Evolutionary conservation across 2,797 vertebrate genomes (phyloP).

Genomic region (Sebastes paucispinis): DNA sequence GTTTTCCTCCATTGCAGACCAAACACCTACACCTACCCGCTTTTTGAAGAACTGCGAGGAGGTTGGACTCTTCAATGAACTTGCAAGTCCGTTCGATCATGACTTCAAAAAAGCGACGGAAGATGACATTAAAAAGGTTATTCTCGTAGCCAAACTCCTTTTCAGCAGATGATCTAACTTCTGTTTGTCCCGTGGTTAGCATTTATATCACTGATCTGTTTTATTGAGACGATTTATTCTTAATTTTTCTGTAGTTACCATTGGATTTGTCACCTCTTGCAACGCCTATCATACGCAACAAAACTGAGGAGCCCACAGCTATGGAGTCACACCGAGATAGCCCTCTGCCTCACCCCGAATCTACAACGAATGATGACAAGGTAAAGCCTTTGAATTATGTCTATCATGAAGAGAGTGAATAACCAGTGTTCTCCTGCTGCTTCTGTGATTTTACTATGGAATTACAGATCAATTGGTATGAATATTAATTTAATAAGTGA

Average conservation of each 20-base stretch:
- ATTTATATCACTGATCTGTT: neutral
- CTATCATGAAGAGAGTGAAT: neutral
- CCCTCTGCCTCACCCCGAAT: slow-evolving; percentile 97
- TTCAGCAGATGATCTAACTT: neutral
- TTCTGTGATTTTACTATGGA: slow-evolving; percentile 9
- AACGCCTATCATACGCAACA: slow-evolving; percentile 95
- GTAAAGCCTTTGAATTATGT: slow-evolving; percentile 67
- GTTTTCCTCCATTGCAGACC: slow-evolving; percentile 85
- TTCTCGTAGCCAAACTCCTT: neutral
- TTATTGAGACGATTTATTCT: neutral
- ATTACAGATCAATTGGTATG: slow-evolving; percentile 5
- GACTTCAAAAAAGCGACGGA: slow-evolving; percentile 98
- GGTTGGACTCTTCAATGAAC: slow-evolving; percentile 98
- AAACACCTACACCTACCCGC: slow-evolving; percentile 99
- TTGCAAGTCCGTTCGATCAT: slow-evolving; percentile 98
- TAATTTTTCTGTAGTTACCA: slow-evolving; percentile 86
- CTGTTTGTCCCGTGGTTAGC: neutral
- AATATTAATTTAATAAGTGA: neutral
- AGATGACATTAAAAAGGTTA: slow-evolving; percentile 98
- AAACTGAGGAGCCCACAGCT: slow-evolving; percentile 90
- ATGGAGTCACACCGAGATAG: slow-evolving; percentile 93
- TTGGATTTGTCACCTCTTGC: slow-evolving; percentile 97
- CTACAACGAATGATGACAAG: slow-evolving; percentile 98
- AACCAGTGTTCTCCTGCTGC: neutral
- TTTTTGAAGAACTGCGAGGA: slow-evolving; percentile 99